Base-by-base conservation (phyloP, 2,888 invertebrate species). In the Bellardia bayeri region DNA sequence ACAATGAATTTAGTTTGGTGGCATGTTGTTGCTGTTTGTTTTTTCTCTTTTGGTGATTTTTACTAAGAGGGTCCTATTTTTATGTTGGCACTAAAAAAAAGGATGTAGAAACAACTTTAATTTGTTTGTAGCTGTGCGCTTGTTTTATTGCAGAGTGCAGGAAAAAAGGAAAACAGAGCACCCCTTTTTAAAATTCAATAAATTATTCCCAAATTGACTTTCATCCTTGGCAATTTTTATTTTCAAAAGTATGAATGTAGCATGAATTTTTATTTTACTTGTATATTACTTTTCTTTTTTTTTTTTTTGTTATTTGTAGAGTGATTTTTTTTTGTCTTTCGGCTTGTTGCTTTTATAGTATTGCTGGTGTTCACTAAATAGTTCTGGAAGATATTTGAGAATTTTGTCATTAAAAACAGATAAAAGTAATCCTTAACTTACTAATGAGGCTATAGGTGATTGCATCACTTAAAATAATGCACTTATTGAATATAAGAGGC, bases 111-210 rank as follows among this genome's bases (percentile, higher is more conserved):
- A 13, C 54, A 80, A 72, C 54, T 61, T 45, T 82, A 82, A 88
- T 84, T 87, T 84, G 68, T 87, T 72, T 82, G 83, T 82, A 84
- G 83, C 49, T 76, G 75, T 71, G 58, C 66, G 45, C 40, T 51
- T 76, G 79, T 71, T 83, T 81, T 81, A 85, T 80, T 71, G 64
- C 64, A 66, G 14, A 61, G 78, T 66, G 68, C 58, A 75, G 23
- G 82, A 71, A 74, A 79, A 79, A 76, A 49, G 0, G n/a, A 75
- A 82, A 82, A 42, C 14, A 30, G 63, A 76, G 89, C 89, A 90
- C 86, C 89, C 78, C 89, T 89, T 90, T 89, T 89, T 89, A 89
- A 89, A 90, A 90, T 89, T 89, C 89, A 90, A 90, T 90, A 90
- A 90, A 90, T 90, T 89, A 90, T 89, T 88, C 79, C 87, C 89